Evolutionary conservation across 2,888 invertebrate species (phyloP).

Genomic region (Teinopalpus imperialis): DNA sequence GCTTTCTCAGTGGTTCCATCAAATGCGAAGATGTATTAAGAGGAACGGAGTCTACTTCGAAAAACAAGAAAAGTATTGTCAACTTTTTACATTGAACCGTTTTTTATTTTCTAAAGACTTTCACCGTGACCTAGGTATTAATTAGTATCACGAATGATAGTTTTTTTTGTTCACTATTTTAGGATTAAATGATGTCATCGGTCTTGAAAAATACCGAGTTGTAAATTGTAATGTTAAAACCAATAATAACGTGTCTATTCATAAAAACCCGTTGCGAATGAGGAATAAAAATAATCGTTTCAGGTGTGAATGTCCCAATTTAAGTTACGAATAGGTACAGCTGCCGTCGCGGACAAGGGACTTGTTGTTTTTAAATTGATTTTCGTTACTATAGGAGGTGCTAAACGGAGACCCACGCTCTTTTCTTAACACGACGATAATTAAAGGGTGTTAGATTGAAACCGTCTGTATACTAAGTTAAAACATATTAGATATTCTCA

Average conservation of each 20-base stretch:
- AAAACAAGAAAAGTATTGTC: too few species aligned
- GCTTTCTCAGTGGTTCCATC: too few species aligned
- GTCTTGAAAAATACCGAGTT: constrained; percentile 2
- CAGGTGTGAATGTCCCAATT: constrained; percentile 43
- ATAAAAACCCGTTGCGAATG: background rate
- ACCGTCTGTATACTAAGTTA: background rate
- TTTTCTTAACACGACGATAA: constrained; percentile 39
- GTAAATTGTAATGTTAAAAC: constrained; percentile 7
- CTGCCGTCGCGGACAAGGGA: constrained; percentile 37
- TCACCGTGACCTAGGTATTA: too few species aligned
- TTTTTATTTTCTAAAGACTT: too few species aligned
- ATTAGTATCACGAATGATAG: too few species aligned
- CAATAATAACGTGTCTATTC: constrained; percentile 3
- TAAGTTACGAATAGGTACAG: constrained; percentile 32
- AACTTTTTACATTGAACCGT: too few species aligned
- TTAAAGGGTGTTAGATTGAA: constrained; percentile 36
- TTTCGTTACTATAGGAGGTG: constrained; percentile 41
- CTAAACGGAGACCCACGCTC: constrained; percentile 37
- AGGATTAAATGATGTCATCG: constrained; percentile 13
- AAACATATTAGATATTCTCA: too few species aligned
- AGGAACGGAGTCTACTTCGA: too few species aligned
- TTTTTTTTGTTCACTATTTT: too few species aligned
- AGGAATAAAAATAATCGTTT: constrained; percentile 28
- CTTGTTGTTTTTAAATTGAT: constrained; percentile 40
- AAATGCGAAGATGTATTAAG: too few species aligned